Evolutionary conservation across 2,888 invertebrate genomes (phyloP).

Genomic region (Lasioglossum figueresi): DNA sequence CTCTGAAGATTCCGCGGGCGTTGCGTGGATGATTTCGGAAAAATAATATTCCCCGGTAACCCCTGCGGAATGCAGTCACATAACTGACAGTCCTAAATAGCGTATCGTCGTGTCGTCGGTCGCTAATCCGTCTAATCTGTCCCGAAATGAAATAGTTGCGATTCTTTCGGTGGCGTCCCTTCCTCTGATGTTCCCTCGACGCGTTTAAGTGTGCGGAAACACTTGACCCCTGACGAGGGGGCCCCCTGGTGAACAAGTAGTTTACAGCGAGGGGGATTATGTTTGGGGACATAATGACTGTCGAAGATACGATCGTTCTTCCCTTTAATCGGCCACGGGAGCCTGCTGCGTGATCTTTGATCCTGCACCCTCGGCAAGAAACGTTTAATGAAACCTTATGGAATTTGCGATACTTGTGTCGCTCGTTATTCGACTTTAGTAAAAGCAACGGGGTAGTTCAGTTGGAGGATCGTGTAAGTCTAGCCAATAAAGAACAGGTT

Average conservation of each 20-base stretch:
- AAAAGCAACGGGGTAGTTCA: neutral
- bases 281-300: slow-evolving; percentile 66
- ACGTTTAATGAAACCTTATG: slow-evolving; percentile 47
- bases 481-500: neutral
- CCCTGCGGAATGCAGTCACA: slow-evolving; percentile 44
- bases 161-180: slow-evolving; percentile 75
- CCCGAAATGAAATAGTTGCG: slow-evolving; percentile 84
- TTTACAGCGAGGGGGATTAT: slow-evolving; percentile 63
- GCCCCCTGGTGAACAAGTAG: slow-evolving; percentile 49
- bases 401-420: slow-evolving; percentile 39
- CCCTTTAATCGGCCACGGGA: slow-evolving; percentile 59
- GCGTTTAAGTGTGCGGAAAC: slow-evolving; percentile 73
- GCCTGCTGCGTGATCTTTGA: slow-evolving; percentile 45
- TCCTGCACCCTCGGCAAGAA: slow-evolving; percentile 35
- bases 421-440: slow-evolving; percentile 14
- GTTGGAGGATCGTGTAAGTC: neutral
- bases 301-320: slow-evolving; percentile 64
- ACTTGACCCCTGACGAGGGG: slow-evolving; percentile 73
- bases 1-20: slow-evolving; percentile 4
- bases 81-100: slow-evolving; percentile 57
- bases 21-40: slow-evolving; percentile 39
- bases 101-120: slow-evolving; percentile 67
- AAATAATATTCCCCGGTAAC: slow-evolving; percentile 60
- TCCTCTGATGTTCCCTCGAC: slow-evolving; percentile 46
- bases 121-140: slow-evolving; percentile 83